These are phyloP conservation scores for Distichodus sexfasciatus DNA, from an alignment of 2,797 vertebrate genomes.

Conservation along the genomic window DNA sequence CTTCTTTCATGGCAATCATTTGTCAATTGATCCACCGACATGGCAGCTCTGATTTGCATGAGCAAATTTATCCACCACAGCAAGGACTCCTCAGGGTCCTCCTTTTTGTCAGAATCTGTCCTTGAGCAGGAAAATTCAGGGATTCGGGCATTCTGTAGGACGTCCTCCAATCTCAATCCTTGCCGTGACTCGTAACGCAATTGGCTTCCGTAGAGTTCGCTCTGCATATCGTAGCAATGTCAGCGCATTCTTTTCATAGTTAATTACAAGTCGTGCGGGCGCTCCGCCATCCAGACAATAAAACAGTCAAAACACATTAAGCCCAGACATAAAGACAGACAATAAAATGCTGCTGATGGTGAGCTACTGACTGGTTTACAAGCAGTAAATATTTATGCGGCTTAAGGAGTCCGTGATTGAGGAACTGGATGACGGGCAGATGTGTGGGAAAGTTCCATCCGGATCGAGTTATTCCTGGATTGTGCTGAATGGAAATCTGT, in stretches of 20 bases:
- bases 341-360: constrained; percentile 46
- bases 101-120: constrained; percentile 24
- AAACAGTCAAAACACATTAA: constrained; percentile 50
- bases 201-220: constrained; percentile 33
- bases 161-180: constrained; percentile 13
- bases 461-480: constrained; percentile 1
- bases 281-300: constrained; percentile 39
- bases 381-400: constrained; percentile 42
- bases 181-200: constrained; percentile 11
- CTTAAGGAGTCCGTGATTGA: constrained; percentile 32
- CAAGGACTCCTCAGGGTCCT: neutral
- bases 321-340: constrained; percentile 43
- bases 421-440: constrained; percentile 14
- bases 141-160: too few species aligned
- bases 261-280: constrained; percentile 47
- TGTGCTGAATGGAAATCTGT: constrained; percentile 12
- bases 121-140: constrained; percentile 25
- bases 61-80: neutral
- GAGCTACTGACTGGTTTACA: constrained; percentile 40
- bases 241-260: constrained; percentile 34
- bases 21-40: neutral
- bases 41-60: neutral
- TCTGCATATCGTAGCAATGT: constrained; percentile 30
- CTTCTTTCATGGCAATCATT: constrained; percentile 19
- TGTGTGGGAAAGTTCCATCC: neutral